These are phyloP conservation scores for Embidobia sp. DNA, from an alignment of 2,888 invertebrate species.

Conservation along the genomic window DNA sequence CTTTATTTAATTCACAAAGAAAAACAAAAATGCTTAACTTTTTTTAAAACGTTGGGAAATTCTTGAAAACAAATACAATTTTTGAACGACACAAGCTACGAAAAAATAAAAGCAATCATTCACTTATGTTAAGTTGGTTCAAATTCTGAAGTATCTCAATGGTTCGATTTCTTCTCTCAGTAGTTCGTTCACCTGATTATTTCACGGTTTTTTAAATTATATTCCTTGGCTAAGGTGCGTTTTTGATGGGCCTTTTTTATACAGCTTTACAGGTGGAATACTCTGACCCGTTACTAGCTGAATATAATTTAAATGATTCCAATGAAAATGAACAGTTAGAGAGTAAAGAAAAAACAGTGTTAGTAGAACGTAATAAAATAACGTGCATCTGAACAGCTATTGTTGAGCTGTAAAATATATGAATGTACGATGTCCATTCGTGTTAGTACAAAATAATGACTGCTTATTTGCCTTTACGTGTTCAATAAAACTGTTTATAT, in stretches of 20 bases:
- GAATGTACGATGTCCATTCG: slow-evolving; percentile 8
- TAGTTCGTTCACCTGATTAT: no score
- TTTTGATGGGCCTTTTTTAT: slow-evolving; percentile 26
- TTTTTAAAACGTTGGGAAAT: no score
- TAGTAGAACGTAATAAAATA: slow-evolving; percentile 26
- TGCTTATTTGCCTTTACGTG: not conserved
- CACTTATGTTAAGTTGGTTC: no score
- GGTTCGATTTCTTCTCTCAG: not conserved
- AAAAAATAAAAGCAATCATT: no score
- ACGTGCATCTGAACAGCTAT: not conserved
- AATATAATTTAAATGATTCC: slow-evolving; percentile 45
- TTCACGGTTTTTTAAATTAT: not conserved
- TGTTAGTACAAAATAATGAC: not conserved
- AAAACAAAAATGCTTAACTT: no score
- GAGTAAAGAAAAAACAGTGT: slow-evolving; percentile 16
- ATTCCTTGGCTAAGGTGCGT: slow-evolving; percentile 11
- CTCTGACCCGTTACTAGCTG: slow-evolving; percentile 30
- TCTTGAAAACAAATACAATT: no score
- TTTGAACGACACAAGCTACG: no score
- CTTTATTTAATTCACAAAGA: no score
- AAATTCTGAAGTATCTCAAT: no score
- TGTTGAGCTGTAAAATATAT: slow-evolving; percentile 13
- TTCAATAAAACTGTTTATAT: not conserved
- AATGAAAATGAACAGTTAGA: slow-evolving; percentile 45
- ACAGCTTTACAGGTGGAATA: slow-evolving; percentile 12